Conservation (phyloP, 2,888 invertebrate species). For the Cataglyphis altisquamis region DNA sequence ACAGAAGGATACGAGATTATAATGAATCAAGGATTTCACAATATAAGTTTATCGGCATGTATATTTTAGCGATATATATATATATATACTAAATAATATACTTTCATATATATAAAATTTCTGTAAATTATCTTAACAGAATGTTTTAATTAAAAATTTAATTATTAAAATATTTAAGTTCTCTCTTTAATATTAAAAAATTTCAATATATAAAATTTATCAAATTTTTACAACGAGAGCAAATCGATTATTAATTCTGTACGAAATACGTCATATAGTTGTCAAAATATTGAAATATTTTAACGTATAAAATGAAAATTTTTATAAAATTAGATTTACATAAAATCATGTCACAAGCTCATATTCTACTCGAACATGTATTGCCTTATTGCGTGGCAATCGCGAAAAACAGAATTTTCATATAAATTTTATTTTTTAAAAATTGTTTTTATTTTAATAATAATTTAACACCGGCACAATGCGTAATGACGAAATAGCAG, state of each 20-base stretch:
- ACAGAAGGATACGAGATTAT: background rate
- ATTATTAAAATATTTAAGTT: background rate
- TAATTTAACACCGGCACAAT: background rate
- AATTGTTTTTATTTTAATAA: too few species aligned
- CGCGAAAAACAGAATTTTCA: constrained; percentile 5
- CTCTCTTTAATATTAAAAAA: background rate
- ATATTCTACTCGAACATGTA: constrained; percentile 7
- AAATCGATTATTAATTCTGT: background rate
- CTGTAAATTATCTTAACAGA: background rate
- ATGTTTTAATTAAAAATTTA: constrained; percentile 6
- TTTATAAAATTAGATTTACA: background rate
- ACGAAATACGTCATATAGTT: background rate
- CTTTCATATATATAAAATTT: background rate
- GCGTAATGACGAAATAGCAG: background rate
- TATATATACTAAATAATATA: background rate
- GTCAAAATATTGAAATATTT: background rate
- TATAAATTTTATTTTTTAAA: background rate
- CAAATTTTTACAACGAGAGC: background rate
- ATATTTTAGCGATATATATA: constrained; percentile 17
- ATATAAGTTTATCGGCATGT: background rate
- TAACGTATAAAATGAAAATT: background rate
- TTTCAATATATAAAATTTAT: background rate
- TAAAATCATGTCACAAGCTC: constrained; percentile 9
- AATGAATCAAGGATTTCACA: constrained; percentile 10
- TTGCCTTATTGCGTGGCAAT: background rate